Conservation (phyloP, 2,113 vertebrate genomes). For the Polypterus senegalus region DNA sequence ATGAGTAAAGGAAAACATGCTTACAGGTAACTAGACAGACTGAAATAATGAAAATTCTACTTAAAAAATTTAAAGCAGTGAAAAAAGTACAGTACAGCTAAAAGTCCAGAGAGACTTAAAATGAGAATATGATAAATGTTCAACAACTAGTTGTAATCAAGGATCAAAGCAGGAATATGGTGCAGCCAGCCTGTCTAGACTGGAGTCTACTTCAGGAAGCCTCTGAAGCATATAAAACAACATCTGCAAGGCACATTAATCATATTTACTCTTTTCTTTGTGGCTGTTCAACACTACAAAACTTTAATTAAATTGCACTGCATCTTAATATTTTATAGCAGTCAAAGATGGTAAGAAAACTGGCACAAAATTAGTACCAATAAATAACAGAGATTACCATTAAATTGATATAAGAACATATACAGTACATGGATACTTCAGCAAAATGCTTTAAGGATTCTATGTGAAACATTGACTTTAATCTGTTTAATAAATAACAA, state of each 20-base stretch:
- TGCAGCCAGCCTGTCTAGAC: constrained; percentile 64
- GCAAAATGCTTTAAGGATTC: too few relatives aligned
- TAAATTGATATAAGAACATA: too few relatives aligned
- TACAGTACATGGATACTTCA: too few relatives aligned
- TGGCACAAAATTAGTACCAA: too few relatives aligned
- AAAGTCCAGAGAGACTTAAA: constrained; percentile 14
- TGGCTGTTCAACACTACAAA: constrained; percentile 14
- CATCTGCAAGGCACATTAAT: constrained; percentile 63
- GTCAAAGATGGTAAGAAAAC: too few relatives aligned
- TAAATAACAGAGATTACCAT: too few relatives aligned
- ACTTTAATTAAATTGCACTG: constrained; percentile 36
- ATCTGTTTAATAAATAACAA: too few relatives aligned
- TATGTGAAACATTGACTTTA: too few relatives aligned
- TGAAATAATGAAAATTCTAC: not conserved
- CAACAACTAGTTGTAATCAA: constrained; percentile 57
- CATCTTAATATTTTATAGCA: not conserved
- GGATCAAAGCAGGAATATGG: constrained; percentile 57
- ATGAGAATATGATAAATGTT: constrained; percentile 48
- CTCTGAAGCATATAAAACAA: constrained; percentile 54
- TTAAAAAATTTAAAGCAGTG: constrained; percentile 6
- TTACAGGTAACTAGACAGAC: too few relatives aligned
- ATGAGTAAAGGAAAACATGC: too few relatives aligned
- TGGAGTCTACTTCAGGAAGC: constrained; percentile 38
- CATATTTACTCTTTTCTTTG: constrained; percentile 44
- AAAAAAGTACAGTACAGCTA: constrained; percentile 6